Evolutionary conservation across 2,797 vertebrate species (phyloP).

Genomic region (Pelobates cultripes): DNA sequence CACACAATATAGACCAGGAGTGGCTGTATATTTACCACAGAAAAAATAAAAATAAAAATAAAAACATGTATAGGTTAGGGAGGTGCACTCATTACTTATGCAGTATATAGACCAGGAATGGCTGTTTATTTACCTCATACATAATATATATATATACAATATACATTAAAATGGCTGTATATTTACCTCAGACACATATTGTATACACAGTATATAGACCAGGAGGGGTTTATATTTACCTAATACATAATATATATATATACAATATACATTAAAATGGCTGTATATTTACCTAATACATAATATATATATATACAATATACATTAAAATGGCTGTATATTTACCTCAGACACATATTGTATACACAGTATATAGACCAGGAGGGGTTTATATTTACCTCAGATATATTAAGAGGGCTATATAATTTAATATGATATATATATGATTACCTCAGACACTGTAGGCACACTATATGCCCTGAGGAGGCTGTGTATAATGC

Average conservation of each 20-base stretch:
- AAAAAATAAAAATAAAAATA: no score
- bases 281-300: not conserved
- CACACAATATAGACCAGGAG: no score
- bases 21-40: no score
- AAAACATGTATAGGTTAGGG: no score
- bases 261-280: not conserved
- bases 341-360: not conserved
- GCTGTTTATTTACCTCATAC: not conserved
- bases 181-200: not conserved
- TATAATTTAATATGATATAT: no score
- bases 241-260: not conserved
- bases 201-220: not conserved
- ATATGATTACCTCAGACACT: no score
- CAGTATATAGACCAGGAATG: no score
- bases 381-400: not conserved
- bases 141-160: not conserved
- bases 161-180: not conserved
- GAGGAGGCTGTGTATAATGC: not conserved
- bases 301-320: not conserved
- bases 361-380: not conserved
- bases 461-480: not conserved
- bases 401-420: not conserved
- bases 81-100: no score
- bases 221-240: not conserved
- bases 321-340: not conserved